Evolutionary conservation across 2,888 invertebrate species (phyloP), one percentile per base, ranked within the genome.

Genomic region (Drosophila mimetica): DNA sequence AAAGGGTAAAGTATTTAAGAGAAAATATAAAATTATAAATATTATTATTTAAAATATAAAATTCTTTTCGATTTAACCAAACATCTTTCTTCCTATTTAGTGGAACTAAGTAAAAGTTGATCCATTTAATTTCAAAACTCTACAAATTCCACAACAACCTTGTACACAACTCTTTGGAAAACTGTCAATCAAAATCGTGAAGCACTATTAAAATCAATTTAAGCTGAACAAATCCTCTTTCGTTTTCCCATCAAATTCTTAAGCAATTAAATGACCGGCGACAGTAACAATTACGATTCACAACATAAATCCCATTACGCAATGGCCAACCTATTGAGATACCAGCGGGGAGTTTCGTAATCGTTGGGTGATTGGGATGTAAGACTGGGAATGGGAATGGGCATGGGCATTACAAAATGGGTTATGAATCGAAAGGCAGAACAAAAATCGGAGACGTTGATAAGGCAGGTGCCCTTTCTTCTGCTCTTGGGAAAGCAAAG

Each of bases 401-500:
- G 25, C 25, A 44, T 14, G 44, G 28, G 16, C 25, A 14, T 25
- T 25, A 1, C 44, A 5, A 44, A 46, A 46, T 46, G 28, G 28
- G 46, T 46, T 46, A 46, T 16, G 16, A 22, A 36, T 53, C 18
- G 34, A 36, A 14, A 16, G n/a, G 8, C 11, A 4, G 9, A 22
- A 52, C 9, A 4, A 14, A 14, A 53, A 39, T 54, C 16, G 1
- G 22, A 18, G 11, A 30, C n/a, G 20, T 6, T 65, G 67, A 67
- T 67, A 71, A 72, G 51, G 34, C 73, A 57, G 64, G 64, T 71
- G 71, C 36, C 36, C 37, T 36, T 9, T 9, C 20, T 18, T 22
- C 16, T 20, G 36, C 18, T n/a, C 14, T 54, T 57, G 57, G 53
- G 13, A 57, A 59, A 39, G 16, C 20, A 25, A 66, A 47, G 28